Percentiles rank a stretch among this genome's conserved stretches.
phyloP scores from a whole-genome alignment of 2,113 vertebrate genomes.

The Gallinago paraguaiae region DNA sequence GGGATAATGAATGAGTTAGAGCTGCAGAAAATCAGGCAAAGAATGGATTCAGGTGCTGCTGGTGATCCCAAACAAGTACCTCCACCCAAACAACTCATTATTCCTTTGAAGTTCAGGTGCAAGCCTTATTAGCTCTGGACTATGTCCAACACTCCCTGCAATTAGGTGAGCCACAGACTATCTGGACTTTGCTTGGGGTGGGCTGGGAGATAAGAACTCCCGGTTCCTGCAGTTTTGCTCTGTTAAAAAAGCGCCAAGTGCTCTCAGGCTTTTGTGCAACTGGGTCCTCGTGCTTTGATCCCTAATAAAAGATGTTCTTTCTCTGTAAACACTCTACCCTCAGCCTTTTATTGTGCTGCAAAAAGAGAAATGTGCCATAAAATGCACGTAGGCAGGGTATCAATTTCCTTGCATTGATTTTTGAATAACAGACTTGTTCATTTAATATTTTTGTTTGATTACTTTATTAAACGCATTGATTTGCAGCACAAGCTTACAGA shows the following conservation, averaged over 20 bases:
- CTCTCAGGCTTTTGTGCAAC: neutral
- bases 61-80: neutral
- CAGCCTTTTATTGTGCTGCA: neutral
- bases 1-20: neutral
- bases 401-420: constrained; percentile 52
- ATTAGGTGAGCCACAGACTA: neutral
- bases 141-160: rapidly evolving
- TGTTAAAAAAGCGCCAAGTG: neutral
- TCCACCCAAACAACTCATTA: neutral
- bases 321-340: neutral
- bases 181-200: neutral
- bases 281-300: neutral
- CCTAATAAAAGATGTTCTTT: neutral
- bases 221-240: neutral
- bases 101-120: neutral
- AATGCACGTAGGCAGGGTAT: neutral
- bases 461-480: constrained; percentile 5
- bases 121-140: neutral
- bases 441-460: neutral
- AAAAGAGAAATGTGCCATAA: neutral
- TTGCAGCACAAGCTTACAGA: neutral
- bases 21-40: neutral
- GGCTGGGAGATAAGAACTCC: neutral
- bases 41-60: neutral
- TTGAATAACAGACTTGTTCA: constrained; percentile 17